Conservation (phyloP, 1,140 invertebrate genomes). For the Papilio polytes region DNA sequence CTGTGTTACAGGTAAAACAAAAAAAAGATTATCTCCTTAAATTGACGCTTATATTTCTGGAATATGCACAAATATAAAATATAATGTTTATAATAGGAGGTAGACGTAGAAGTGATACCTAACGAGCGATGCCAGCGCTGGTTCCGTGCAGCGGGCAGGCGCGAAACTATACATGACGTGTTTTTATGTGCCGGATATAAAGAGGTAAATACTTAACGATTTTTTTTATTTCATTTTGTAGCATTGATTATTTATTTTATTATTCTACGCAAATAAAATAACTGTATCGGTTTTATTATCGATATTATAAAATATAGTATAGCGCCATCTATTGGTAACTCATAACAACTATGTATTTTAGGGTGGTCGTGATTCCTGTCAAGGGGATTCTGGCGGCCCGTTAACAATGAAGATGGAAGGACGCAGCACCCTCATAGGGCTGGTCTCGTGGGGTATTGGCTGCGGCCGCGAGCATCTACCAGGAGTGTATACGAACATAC, state of each 20-base stretch:
- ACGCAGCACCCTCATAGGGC: constrained; percentile 92
- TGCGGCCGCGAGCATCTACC: constrained; percentile 95
- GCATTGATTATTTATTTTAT: too few relatives aligned
- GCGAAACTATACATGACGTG: constrained; percentile 96
- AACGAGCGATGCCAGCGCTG: constrained; percentile 96
- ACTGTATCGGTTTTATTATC: background rate
- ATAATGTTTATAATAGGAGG: constrained; percentile 80
- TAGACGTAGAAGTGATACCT: constrained; percentile 95
- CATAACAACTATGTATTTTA: constrained; percentile 55
- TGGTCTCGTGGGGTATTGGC: constrained; percentile 96
- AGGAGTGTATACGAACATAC: constrained; percentile 95
- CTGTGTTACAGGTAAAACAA: constrained; percentile 86
- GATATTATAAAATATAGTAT: background rate
- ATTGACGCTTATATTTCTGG: background rate
- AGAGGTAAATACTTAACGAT: constrained; percentile 83
- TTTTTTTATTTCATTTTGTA: background rate
- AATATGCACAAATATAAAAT: background rate
- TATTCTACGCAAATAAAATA: background rate
- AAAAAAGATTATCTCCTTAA: background rate
- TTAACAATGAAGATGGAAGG: constrained; percentile 92
- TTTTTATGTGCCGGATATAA: constrained; percentile 97
- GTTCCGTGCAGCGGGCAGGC: constrained; percentile 94
- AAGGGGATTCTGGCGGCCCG: constrained; percentile 94
- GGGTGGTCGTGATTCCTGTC: constrained; percentile 89
- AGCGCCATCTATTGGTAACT: constrained; percentile 6